A percentile compares a stretch with the other conserved stretches of the same genome.
Evolutionary conservation across 2,797 vertebrate species (phyloP).

Genomic region (Hydrophis major): DNA sequence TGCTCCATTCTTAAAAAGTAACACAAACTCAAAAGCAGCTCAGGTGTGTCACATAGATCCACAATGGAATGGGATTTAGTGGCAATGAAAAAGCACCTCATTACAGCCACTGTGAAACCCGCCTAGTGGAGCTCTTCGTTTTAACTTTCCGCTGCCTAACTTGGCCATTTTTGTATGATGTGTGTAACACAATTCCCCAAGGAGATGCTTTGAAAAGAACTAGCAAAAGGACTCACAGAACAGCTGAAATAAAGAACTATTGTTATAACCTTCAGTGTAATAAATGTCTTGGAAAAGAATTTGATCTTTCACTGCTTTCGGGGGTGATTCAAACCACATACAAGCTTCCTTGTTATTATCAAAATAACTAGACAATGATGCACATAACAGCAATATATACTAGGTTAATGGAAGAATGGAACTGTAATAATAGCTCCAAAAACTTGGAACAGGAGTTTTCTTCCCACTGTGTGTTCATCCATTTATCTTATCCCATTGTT

Average conservation of each 20-base stretch:
- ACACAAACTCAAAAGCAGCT: not conserved
- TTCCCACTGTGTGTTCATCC: not conserved
- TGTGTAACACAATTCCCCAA: not conserved
- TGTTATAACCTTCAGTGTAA: not conserved
- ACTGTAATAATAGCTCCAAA: not conserved
- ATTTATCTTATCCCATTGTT: not conserved
- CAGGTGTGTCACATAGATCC: not conserved
- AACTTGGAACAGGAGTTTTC: not conserved
- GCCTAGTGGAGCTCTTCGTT: not conserved
- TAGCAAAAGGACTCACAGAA: not conserved
- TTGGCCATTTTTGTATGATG: not conserved
- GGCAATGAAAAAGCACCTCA: not conserved
- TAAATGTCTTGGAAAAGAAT: not conserved
- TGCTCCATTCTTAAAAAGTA: not conserved
- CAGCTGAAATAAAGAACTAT: not conserved
- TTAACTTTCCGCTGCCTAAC: not conserved
- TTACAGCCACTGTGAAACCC: not conserved
- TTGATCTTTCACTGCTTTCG: constrained; percentile 4
- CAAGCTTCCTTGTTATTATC: not conserved
- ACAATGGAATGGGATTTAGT: not conserved
- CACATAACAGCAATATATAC: not conserved
- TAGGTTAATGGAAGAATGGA: not conserved
- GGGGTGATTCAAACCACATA: constrained; percentile 1
- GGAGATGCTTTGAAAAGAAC: not conserved
- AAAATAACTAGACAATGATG: not conserved